Conservation (phyloP, 2,888 invertebrate species). For the Lasioglossum figueresi region DNA sequence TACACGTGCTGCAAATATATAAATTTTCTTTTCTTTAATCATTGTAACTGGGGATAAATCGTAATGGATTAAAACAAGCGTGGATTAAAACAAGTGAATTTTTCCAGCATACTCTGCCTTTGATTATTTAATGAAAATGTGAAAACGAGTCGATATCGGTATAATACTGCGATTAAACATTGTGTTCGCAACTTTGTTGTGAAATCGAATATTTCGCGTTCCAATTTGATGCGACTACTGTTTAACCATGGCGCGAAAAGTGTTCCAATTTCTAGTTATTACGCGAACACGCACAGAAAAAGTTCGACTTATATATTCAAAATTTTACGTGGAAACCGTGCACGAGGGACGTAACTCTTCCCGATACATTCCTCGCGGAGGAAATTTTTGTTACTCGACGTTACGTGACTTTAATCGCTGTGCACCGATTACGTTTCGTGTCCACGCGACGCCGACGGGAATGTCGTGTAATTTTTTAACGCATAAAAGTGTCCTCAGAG, state of each 20-base stretch:
- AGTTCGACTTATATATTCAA: conserved; percentile 2
- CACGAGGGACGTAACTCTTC: not conserved
- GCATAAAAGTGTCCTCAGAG: conserved; percentile 30
- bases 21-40: not conserved
- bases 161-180: not conserved
- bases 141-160: not conserved
- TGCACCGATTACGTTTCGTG: conserved; percentile 5
- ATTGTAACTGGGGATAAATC: too few species aligned
- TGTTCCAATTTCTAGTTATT: conserved; percentile 3
- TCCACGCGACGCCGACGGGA: not conserved
- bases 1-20: not conserved
- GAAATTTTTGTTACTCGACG: conserved; percentile 2
- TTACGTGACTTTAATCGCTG: conserved; percentile 26
- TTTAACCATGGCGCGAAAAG: not conserved
- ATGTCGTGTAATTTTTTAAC: conserved; percentile 29
- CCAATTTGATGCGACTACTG: not conserved
- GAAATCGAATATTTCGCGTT: not conserved
- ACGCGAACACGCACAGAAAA: not conserved
- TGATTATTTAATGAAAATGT: not conserved
- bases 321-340: not conserved
- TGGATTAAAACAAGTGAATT: too few species aligned
- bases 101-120: too few species aligned
- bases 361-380: not conserved
- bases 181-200: not conserved
- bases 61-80: too few species aligned